phyloP scores from a whole-genome alignment of 2,888 invertebrate genomes.

The Trichopria drosophilae region DNA sequence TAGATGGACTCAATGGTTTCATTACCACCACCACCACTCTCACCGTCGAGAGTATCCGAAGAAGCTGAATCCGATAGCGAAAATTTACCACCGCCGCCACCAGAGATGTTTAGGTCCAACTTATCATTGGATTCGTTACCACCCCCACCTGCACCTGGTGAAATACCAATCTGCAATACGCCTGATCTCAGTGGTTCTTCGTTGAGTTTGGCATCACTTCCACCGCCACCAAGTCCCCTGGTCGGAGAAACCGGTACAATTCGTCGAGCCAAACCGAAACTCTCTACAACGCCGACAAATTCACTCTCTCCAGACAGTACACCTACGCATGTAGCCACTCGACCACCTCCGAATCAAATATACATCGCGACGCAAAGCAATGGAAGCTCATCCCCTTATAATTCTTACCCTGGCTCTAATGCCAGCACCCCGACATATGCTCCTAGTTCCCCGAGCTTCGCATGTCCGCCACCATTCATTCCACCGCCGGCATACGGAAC shows the following conservation, averaged over 20 bases:
- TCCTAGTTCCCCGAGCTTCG: constrained; percentile 48
- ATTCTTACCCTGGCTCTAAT: constrained; percentile 51
- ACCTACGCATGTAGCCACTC: constrained; percentile 54
- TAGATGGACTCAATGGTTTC: constrained; percentile 64
- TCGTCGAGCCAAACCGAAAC: constrained; percentile 57
- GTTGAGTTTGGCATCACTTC: constrained; percentile 70
- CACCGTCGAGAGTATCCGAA: constrained; percentile 59
- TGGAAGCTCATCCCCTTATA: constrained; percentile 45
- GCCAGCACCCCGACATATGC: constrained; percentile 50
- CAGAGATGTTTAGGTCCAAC: constrained; percentile 75
- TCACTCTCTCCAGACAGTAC: constrained; percentile 57
- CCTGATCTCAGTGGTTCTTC: constrained; percentile 71
- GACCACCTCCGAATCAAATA: constrained; percentile 47
- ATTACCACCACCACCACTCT: constrained; percentile 59
- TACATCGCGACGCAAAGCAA: constrained; percentile 38
- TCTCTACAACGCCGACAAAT: constrained; percentile 55
- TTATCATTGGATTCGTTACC: constrained; percentile 79
- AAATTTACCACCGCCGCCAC: constrained; percentile 74
- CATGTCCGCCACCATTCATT: constrained; percentile 44
- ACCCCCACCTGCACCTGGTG: constrained; percentile 72
- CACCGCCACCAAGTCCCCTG: constrained; percentile 72
- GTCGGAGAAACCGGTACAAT: constrained; percentile 59
- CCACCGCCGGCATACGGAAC: constrained; percentile 38
- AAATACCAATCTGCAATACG: constrained; percentile 61
- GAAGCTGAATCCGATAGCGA: constrained; percentile 62